Percentiles rank a stretch among this genome's conserved stretches.
Conservation (phyloP, 2,797 vertebrate species). For the Petrocephalus schoutedeni region DNA sequence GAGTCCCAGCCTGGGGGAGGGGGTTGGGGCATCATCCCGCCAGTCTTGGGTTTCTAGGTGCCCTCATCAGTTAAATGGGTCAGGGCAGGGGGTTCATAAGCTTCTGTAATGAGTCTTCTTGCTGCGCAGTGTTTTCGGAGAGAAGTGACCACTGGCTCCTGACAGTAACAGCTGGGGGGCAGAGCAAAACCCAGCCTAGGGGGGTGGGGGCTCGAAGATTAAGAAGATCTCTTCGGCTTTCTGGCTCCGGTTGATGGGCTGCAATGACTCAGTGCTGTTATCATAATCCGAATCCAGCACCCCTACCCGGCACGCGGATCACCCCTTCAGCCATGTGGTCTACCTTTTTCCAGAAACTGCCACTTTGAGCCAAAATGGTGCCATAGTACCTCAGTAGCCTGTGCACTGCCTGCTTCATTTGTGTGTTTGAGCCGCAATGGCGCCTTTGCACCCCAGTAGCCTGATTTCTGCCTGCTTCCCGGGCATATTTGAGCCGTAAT, state of each 20-base stretch:
- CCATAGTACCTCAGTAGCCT: not conserved
- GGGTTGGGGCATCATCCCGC: too few species aligned
- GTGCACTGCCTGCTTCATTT: not conserved
- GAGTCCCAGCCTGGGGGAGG: not conserved
- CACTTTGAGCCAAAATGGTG: not conserved
- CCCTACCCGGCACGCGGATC: not conserved
- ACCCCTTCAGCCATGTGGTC: not conserved
- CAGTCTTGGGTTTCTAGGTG: not conserved
- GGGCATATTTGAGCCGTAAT: not conserved
- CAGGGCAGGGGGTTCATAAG: not conserved
- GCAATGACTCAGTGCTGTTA: not conserved
- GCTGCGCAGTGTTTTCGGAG: not conserved
- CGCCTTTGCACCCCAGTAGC: not conserved
- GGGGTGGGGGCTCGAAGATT: not conserved
- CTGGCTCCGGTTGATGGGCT: not conserved
- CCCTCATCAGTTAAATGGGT: not conserved
- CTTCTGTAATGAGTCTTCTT: not conserved
- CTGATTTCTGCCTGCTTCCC: not conserved
- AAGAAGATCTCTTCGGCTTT: not conserved
- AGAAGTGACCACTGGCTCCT: not conserved
- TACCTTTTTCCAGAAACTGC: not conserved
- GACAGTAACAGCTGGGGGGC: not conserved
- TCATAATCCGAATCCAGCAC: not conserved
- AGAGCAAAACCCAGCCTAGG: not conserved
- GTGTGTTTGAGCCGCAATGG: not conserved